These are phyloP conservation scores for Brachirus orientalis DNA, from an alignment of 2,113 vertebrate species.

Conservation along the genomic window DNA sequence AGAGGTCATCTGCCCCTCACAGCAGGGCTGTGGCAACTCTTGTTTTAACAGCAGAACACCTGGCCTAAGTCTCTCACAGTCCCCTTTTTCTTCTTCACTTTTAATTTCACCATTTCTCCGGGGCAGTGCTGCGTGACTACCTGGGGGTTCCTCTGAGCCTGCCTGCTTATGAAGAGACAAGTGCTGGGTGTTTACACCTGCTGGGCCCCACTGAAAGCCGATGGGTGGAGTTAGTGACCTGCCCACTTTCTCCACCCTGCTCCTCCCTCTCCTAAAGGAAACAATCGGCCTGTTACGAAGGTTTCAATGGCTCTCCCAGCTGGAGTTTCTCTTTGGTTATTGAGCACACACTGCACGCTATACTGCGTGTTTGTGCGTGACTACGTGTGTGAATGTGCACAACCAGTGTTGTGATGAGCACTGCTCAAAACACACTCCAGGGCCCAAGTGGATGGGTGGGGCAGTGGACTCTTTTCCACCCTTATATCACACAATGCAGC, in stretches of 20 bases:
- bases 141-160: conserved; percentile 63
- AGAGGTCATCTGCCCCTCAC: conserved; percentile 68
- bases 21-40: conserved; percentile 41
- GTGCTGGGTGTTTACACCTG: conserved; percentile 83
- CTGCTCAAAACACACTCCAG: conserved; percentile 78
- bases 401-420: conserved; percentile 75
- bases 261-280: conserved; percentile 80
- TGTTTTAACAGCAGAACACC: conserved; percentile 67
- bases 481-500: conserved; percentile 77
- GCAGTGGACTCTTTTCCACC: conserved; percentile 76
- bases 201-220: conserved; percentile 78
- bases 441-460: conserved; percentile 79
- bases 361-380: conserved; percentile 33
- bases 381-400: conserved; percentile 57
- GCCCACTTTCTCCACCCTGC: conserved; percentile 78
- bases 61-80: conserved; percentile 53
- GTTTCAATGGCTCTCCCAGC: conserved; percentile 81
- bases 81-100: conserved; percentile 50
- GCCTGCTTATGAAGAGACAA: conserved; percentile 71
- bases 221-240: conserved; percentile 80
- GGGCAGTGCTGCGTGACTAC: conserved; percentile 65
- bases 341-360: conserved; percentile 62
- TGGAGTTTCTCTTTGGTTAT: conserved; percentile 77
- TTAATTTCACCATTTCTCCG: conserved; percentile 75
- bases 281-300: conserved; percentile 79